Evolutionary conservation across 2,797 vertebrate species (phyloP).

Genomic region (Micropoecilia bifurca): DNA sequence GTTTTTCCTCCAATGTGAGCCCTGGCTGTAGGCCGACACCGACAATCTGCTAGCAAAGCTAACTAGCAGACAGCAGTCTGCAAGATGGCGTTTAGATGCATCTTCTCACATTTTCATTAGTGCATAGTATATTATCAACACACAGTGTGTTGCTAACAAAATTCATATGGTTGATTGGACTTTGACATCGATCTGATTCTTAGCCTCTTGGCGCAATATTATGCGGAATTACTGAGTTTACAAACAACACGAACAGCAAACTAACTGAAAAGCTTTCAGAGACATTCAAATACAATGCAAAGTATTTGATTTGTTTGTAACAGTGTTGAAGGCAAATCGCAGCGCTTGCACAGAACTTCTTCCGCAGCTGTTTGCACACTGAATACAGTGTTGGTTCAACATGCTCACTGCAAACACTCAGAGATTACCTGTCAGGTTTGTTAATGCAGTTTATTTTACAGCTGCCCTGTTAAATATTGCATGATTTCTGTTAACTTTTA

Average conservation of each 20-base stretch:
- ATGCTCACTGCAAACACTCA: conserved; percentile 8
- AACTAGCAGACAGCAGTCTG: conserved; percentile 82
- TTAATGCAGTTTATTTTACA: neutral
- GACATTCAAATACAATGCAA: conserved; percentile 74
- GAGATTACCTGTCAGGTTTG: neutral
- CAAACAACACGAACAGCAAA: conserved; percentile 15
- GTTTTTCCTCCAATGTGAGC: conserved; percentile 20
- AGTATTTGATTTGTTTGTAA: conserved; percentile 36
- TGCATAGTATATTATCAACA: conserved; percentile 60
- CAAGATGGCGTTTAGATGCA: conserved; percentile 95
- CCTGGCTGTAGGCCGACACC: conserved; percentile 68
- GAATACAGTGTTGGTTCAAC: conserved; percentile 28
- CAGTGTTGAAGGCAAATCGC: conserved; percentile 71
- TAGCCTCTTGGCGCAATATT: neutral
- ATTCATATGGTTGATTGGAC: neutral
- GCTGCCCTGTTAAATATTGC: neutral
- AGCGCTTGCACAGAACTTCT: conserved; percentile 49
- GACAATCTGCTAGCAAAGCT: conserved; percentile 66
- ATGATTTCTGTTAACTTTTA: neutral
- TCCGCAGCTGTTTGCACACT: conserved; percentile 37
- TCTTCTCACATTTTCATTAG: conserved; percentile 74
- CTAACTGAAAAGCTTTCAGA: conserved; percentile 39
- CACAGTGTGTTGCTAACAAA: neutral
- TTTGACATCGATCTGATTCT: neutral
- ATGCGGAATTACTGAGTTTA: conserved; percentile 15